Evolutionary conservation across 2,113 vertebrate genomes (phyloP).

Genomic region (Pao palembangensis): DNA sequence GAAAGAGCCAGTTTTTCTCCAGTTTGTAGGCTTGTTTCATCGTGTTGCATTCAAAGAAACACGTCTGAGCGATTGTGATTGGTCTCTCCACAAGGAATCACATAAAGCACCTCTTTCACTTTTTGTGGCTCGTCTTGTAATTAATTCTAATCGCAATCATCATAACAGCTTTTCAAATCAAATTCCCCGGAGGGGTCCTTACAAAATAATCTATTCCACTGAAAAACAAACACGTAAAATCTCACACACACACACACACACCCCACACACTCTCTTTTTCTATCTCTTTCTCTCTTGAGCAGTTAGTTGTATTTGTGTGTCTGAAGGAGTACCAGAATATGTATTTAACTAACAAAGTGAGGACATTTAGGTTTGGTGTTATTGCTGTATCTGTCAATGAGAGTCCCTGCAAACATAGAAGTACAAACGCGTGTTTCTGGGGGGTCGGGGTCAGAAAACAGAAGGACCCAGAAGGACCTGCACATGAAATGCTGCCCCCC

Average conservation of each 20-base stretch:
- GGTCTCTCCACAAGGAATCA: slow-evolving; percentile 34
- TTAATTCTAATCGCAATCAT: slow-evolving; percentile 73
- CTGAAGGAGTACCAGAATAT: background rate
- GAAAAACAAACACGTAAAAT: slow-evolving; percentile 63
- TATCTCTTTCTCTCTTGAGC: slow-evolving; percentile 21
- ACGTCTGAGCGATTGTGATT: slow-evolving; percentile 24
- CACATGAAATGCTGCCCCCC: slow-evolving; percentile 68
- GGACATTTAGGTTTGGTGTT: too few relatives aligned
- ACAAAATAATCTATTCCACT: slow-evolving; percentile 66
- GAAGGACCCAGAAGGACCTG: slow-evolving; percentile 69
- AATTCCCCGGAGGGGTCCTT: slow-evolving; percentile 67
- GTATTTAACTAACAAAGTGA: background rate
- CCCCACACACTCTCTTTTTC: too few relatives aligned
- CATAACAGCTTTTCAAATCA: slow-evolving; percentile 71
- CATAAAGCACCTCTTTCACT: slow-evolving; percentile 49
- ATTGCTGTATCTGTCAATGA: too few relatives aligned
- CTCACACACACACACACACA: background rate
- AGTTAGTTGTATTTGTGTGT: slow-evolving; percentile 32
- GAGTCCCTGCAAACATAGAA: too few relatives aligned
- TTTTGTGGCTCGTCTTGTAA: slow-evolving; percentile 65
- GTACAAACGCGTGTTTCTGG: background rate
- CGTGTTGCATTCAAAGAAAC: background rate
- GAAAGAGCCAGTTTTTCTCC: too few relatives aligned
- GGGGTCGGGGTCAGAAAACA: slow-evolving; percentile 45
- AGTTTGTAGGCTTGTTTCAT: too few relatives aligned